A percentile compares a stretch with the other conserved stretches of the same genome.
Evolutionary conservation across 2,888 invertebrate species (phyloP).

Genomic region (Chymomyza fuscimana): DNA sequence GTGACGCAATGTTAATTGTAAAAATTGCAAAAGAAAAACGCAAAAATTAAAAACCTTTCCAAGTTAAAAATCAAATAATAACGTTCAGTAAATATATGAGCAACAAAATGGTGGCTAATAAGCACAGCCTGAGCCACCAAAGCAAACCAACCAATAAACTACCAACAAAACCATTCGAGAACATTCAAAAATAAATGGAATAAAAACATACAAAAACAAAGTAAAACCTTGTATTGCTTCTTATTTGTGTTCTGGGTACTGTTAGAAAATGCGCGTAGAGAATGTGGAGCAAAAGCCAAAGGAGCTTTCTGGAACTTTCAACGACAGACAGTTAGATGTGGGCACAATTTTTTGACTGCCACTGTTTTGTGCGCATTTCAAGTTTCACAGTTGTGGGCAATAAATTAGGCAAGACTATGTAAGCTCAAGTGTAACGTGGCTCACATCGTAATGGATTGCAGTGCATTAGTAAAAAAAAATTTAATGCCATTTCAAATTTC

Average conservation of each 20-base stretch:
- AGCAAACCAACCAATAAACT: constrained; percentile 25
- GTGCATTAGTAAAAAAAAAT: too few relatives aligned
- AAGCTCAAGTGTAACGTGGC: too few relatives aligned
- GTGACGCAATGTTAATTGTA: constrained; percentile 9
- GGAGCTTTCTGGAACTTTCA: too few relatives aligned
- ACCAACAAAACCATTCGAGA: constrained; percentile 55
- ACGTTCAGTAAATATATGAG: neutral
- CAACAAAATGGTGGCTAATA: constrained; percentile 31
- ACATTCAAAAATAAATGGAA: constrained; percentile 66
- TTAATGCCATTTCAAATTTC: too few relatives aligned
- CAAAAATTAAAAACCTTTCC: neutral
- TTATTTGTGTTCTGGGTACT: constrained; percentile 13
- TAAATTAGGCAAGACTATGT: neutral
- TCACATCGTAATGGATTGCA: too few relatives aligned
- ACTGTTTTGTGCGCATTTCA: neutral
- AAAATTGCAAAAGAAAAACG: constrained; percentile 24
- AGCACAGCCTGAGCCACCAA: constrained; percentile 19
- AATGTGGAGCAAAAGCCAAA: neutral
- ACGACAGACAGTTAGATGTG: too few relatives aligned
- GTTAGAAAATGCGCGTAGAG: neutral
- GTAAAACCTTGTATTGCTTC: constrained; percentile 29
- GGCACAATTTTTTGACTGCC: neutral
- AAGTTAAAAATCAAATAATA: constrained; percentile 9
- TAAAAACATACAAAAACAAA: constrained; percentile 40
- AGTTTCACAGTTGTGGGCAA: neutral